Evolutionary conservation across 2,113 vertebrate genomes (phyloP).

Genomic region (Pycnonotus jocosus): DNA sequence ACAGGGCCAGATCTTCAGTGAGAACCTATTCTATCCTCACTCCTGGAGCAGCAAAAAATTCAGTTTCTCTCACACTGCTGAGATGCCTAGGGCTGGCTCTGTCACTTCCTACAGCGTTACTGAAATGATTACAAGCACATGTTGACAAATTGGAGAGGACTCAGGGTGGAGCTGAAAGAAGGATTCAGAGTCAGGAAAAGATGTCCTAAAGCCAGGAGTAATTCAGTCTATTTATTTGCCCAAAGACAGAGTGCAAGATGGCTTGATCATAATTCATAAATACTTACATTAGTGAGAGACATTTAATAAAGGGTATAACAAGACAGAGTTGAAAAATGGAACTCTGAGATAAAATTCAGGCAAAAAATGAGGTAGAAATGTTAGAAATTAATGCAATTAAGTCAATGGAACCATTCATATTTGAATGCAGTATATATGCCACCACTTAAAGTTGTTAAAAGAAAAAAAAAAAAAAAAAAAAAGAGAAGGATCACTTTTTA

Average conservation of each 20-base stretch:
- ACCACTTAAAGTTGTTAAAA: not conserved
- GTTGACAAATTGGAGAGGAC: not conserved
- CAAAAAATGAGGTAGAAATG: not conserved
- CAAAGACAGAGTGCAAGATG: not conserved
- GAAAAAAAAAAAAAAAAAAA: not conserved
- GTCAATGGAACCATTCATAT: not conserved
- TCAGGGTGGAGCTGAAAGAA: not conserved
- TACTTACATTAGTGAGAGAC: not conserved
- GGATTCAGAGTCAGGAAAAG: not conserved
- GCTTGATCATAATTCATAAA: not conserved
- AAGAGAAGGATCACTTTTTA: not conserved
- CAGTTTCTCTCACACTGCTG: not conserved
- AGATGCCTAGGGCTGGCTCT: not conserved
- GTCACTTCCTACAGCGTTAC: not conserved
- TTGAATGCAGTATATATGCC: not conserved
- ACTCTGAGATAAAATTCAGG: not conserved
- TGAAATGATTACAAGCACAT: not conserved
- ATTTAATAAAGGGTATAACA: slow-evolving; percentile 10
- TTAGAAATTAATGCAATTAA: slow-evolving; percentile 10
- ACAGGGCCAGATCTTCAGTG: not conserved
- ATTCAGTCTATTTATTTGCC: not conserved
- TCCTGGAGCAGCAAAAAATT: not conserved
- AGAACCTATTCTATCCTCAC: not conserved
- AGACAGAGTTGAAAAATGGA: not conserved
- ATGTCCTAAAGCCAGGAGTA: not conserved